Evolutionary conservation across 2,113 vertebrate species (phyloP), one percentile per base, ranked within the genome.

Genomic region (Electrona antarctica): DNA sequence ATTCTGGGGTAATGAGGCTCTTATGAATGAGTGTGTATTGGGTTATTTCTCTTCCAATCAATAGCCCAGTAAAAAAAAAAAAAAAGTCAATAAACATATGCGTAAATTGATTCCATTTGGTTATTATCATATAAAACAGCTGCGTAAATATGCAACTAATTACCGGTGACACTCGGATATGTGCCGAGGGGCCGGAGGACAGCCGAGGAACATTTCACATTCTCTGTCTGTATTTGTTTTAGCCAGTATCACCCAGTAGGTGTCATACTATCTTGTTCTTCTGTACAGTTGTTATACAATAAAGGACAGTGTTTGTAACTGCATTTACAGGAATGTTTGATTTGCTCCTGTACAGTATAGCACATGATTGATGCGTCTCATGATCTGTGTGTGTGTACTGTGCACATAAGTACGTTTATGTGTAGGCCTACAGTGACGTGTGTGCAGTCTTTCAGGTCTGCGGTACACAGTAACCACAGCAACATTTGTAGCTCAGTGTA

Each of bases 61-160:
- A 93, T 93, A 79, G n/a, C 14, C 69, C 66, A 54, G 64, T 74
- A 77, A 81, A 85, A 80, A 7, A 21, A 21, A 21, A 21, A 21
- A 21, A 63, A 74, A 78, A 54, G 85, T 93, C 93, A 91, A 93
- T 93, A 94, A 94, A 85, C 88, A 88, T 92, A 93, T 93, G 92
- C 91, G 86, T 90, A 70, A 87, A 94, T 93, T 91, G 93, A 94
- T 93, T 90, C 61, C 58, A 85, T 87, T 78, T 79, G 60, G 90
- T 89, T 88, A 92, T 93, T 93, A 91, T 92, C 93, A 94, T 93
- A 92, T 92, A 92, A 92, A 93, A 85, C 90, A 91, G 87, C 50
- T 81, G 79, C 80, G 91, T 93, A 92, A 93, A 89, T 92, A 90
- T 90, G 90, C 91, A 92, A 87, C 77, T 92, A 85, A 91, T 90